These are phyloP conservation scores for Periophthalmodon schlosseri DNA, from an alignment of 2,113 vertebrate species.

Conservation along the genomic window DNA sequence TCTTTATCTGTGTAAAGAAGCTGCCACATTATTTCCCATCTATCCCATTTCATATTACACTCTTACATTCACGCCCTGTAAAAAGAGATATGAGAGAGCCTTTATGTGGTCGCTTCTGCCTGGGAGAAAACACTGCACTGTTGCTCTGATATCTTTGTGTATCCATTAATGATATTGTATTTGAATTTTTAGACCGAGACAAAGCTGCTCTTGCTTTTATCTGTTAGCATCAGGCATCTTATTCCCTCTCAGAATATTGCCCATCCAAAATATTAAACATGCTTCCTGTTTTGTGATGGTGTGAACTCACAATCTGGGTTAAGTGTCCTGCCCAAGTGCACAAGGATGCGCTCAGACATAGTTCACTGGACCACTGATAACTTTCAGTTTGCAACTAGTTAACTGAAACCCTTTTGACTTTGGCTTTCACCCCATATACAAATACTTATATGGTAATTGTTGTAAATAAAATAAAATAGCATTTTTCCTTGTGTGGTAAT, in stretches of 20 bases:
- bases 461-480: neutral
- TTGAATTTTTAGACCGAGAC: neutral
- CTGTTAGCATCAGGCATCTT: neutral
- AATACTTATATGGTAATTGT: neutral
- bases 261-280: neutral
- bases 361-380: no score
- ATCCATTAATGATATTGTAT: conserved; percentile 1
- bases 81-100: conserved; percentile 43
- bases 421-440: no score
- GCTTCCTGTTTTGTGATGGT: neutral
- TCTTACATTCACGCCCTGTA: conserved; percentile 41
- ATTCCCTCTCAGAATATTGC: neutral
- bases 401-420: no score
- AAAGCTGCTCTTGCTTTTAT: neutral
- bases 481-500: no score
- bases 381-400: no score
- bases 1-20: conserved; percentile 52
- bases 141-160: conserved; percentile 6
- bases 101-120: conserved; percentile 38
- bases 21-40: conserved; percentile 57
- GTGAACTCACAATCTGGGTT: no score
- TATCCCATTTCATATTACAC: conserved; percentile 53
- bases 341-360: no score
- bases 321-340: no score
- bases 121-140: conserved; percentile 5